phyloP scores from a whole-genome alignment of 2,888 invertebrate genomes.

The Arge pagana region DNA sequence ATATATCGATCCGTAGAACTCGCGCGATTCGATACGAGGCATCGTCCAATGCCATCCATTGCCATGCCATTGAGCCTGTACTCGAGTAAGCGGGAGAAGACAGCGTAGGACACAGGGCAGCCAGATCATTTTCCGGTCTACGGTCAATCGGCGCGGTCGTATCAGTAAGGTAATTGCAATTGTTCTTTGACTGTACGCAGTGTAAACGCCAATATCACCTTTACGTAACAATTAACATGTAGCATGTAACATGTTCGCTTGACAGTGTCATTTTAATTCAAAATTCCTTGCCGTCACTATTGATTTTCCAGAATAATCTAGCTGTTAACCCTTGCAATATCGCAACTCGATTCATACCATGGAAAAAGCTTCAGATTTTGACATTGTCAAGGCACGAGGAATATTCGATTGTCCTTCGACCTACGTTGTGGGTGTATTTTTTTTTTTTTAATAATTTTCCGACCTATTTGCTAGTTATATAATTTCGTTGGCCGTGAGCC shows the following conservation, averaged over 20 bases:
- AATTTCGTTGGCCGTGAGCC: slow-evolving; percentile 41
- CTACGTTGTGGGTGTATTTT: neutral
- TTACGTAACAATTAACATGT: neutral
- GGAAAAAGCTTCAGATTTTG: no score
- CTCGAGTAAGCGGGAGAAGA: no score
- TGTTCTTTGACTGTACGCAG: slow-evolving; percentile 3
- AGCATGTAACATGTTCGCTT: no score
- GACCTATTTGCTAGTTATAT: slow-evolving; percentile 36
- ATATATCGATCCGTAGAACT: no score
- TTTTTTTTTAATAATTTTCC: neutral
- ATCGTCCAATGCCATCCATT: no score
- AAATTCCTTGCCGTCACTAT: no score
- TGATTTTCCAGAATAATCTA: slow-evolving; percentile 7
- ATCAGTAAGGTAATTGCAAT: slow-evolving; percentile 9
- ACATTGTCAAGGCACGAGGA: neutral
- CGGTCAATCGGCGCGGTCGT: slow-evolving; percentile 8
- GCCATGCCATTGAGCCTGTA: no score
- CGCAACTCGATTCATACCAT: no score
- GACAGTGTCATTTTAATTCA: no score
- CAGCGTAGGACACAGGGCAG: no score
- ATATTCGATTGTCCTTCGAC: neutral
- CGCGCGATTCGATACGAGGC: no score
- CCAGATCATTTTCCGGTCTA: slow-evolving; percentile 17
- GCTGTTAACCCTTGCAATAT: slow-evolving; percentile 4
- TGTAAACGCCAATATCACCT: neutral